Percentiles rank a stretch among this genome's conserved stretches.
These are phyloP conservation scores for Limenitis camilla DNA, from an alignment of 2,888 invertebrate genomes.

Conservation along the genomic window DNA sequence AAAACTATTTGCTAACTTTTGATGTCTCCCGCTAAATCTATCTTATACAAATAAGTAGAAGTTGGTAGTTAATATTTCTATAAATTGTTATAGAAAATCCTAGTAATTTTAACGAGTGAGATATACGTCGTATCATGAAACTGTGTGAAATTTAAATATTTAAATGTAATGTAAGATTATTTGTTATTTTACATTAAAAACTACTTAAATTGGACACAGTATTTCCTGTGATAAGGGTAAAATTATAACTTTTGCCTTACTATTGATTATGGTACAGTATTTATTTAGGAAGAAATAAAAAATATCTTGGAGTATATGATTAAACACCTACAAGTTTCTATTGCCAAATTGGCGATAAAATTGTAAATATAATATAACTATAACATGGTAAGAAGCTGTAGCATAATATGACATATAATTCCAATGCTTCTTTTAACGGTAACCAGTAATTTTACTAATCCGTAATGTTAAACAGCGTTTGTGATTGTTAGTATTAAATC, in stretches of 20 bases:
- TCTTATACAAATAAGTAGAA: neutral
- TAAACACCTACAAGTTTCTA: no score
- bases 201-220: no score
- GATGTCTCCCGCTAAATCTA: slow-evolving; percentile 41
- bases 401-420: slow-evolving; percentile 33
- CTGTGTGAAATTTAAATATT: no score
- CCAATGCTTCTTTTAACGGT: slow-evolving; percentile 44
- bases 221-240: no score
- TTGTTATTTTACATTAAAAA: no score
- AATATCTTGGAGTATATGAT: neutral
- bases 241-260: no score
- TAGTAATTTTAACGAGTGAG: slow-evolving; percentile 6
- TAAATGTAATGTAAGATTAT: no score
- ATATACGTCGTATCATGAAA: neutral
- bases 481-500: slow-evolving; percentile 28
- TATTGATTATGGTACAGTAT: no score
- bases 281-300: no score
- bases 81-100: neutral
- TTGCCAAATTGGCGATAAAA: neutral
- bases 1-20: slow-evolving; percentile 91
- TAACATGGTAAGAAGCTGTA: neutral
- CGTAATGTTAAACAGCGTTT: slow-evolving; percentile 32
- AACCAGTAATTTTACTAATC: slow-evolving; percentile 1
- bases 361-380: slow-evolving; percentile 17
- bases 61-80: slow-evolving; percentile 1